Conservation (phyloP, 2,888 invertebrate genomes). For the Germaria angustata region DNA sequence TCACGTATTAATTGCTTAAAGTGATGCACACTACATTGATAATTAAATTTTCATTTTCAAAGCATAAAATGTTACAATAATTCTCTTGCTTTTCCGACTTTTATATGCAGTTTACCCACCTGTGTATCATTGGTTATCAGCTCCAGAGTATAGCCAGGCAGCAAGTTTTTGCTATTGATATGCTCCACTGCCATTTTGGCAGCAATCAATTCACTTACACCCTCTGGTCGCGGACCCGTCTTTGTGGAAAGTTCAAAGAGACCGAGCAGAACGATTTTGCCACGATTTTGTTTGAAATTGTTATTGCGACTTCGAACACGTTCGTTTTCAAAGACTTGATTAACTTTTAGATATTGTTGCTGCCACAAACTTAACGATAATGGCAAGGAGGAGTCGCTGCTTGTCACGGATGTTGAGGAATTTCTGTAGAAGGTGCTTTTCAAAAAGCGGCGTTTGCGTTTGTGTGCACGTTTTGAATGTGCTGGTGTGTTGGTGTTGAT, state of each 20-base stretch:
- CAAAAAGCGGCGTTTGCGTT: constrained; percentile 39
- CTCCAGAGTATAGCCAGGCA: constrained; percentile 87
- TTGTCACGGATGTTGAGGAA: not conserved
- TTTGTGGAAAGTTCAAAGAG: constrained; percentile 88
- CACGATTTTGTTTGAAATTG: constrained; percentile 75
- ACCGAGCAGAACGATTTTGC: constrained; percentile 86
- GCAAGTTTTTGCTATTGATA: constrained; percentile 85
- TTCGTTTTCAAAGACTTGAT: constrained; percentile 79
- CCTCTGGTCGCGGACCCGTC: constrained; percentile 84
- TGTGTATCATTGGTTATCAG: constrained; percentile 91
- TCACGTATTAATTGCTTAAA: no score
- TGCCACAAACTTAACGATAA: constrained; percentile 71
- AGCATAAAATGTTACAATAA: no score
- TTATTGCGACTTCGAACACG: constrained; percentile 73
- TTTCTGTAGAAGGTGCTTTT: constrained; percentile 38
- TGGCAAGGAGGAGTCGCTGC: constrained; percentile 18
- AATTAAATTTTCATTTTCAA: no score
- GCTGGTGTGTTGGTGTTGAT: not conserved
- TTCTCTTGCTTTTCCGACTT: no score
- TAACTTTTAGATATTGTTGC: constrained; percentile 77
- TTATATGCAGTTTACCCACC: constrained; percentile 83
- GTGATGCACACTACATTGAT: no score
- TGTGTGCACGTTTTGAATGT: not conserved
- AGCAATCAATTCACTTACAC: constrained; percentile 87
- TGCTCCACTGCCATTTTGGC: constrained; percentile 90